A percentile compares a stretch with the other conserved stretches of the same genome.
Conservation (phyloP, 2,113 vertebrate species). For the Muntiacus reevesi region DNA sequence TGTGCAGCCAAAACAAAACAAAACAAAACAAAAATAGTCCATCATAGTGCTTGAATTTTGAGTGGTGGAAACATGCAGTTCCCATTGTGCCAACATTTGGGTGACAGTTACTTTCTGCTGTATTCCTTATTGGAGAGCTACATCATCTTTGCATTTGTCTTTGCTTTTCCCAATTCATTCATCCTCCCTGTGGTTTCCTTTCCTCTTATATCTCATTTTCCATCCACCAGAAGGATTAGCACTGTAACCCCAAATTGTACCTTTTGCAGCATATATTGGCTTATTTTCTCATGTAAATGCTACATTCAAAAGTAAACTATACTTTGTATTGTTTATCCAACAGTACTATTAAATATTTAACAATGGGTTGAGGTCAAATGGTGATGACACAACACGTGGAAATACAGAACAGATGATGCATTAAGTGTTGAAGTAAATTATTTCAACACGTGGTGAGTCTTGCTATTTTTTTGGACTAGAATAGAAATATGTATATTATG, state of each 20-base stretch:
- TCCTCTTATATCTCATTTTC: neutral
- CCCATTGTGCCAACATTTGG: neutral
- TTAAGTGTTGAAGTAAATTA: slow-evolving; percentile 66
- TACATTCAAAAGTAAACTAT: slow-evolving; percentile 68
- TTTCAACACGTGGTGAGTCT: slow-evolving; percentile 56
- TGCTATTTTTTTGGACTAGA: slow-evolving; percentile 45
- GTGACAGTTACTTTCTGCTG: neutral
- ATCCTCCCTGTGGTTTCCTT: neutral
- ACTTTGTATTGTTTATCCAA: slow-evolving; percentile 71
- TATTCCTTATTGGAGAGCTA: neutral
- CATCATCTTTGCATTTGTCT: neutral
- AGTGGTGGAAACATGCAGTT: neutral
- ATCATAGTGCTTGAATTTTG: neutral
- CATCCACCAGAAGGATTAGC: neutral
- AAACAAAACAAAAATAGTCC: neutral
- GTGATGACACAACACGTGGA: slow-evolving; percentile 67
- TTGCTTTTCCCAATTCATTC: neutral
- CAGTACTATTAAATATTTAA: slow-evolving; percentile 73
- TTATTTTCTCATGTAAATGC: slow-evolving; percentile 62
- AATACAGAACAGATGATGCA: slow-evolving; percentile 58
- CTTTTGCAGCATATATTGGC: slow-evolving; percentile 3
- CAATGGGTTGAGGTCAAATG: slow-evolving; percentile 72
- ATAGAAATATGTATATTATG: neutral
- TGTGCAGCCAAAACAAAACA: neutral
- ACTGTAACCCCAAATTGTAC: neutral